Evolutionary conservation across 2,113 vertebrate species (phyloP).

Genomic region (Ailuropoda melanoleuca): DNA sequence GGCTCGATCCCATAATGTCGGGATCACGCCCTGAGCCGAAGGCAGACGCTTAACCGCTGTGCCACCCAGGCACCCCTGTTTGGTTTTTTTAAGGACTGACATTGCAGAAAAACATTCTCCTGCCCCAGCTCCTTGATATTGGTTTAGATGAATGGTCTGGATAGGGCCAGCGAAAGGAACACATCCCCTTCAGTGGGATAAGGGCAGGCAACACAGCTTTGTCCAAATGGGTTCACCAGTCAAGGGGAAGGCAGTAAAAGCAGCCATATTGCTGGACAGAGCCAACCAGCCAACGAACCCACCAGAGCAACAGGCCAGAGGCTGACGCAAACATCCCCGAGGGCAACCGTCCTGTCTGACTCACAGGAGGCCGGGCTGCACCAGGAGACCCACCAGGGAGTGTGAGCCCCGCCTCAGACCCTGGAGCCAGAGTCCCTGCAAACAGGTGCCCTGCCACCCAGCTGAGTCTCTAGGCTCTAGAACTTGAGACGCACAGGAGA

Average conservation of each 20-base stretch:
- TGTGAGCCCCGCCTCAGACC: not conserved
- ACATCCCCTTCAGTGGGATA: constrained; percentile 53
- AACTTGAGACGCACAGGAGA: not conserved
- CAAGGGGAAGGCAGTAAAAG: not conserved
- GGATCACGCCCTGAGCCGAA: too few relatives aligned
- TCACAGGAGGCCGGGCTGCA: accelerated
- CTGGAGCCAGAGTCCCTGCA: not conserved
- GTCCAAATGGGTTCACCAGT: accelerated
- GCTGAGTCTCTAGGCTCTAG: not conserved
- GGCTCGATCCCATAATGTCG: too few relatives aligned
- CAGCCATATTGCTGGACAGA: not conserved
- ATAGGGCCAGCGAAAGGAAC: constrained; percentile 67
- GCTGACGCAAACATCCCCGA: accelerated
- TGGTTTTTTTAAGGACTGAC: constrained; percentile 64
- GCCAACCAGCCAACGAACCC: not conserved
- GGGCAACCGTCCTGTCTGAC: not conserved
- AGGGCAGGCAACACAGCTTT: not conserved
- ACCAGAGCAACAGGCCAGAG: not conserved
- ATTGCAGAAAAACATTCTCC: constrained; percentile 62
- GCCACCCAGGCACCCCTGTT: too few relatives aligned
- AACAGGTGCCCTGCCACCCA: accelerated
- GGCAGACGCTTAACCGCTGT: too few relatives aligned
- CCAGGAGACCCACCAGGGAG: not conserved
- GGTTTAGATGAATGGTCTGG: constrained; percentile 62
- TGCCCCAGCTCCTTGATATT: constrained; percentile 49